Evolutionary conservation across 2,888 invertebrate species (phyloP).

Genomic region (Drosophila maculinotata): DNA sequence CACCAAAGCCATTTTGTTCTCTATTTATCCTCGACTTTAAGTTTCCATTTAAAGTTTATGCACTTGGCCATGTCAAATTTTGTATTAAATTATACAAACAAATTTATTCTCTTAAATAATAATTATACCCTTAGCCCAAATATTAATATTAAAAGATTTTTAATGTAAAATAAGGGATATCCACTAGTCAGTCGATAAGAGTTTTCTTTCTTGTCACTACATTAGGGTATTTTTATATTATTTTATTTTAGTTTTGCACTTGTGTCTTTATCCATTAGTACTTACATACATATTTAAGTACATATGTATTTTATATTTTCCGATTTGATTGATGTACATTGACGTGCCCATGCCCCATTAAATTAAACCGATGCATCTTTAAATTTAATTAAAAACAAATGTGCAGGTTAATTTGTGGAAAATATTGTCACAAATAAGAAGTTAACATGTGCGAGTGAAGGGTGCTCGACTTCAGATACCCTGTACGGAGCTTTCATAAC

Average conservation of each 20-base stretch:
- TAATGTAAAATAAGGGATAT: neutral
- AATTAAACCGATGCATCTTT: conserved; percentile 43
- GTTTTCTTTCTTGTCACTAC: neutral
- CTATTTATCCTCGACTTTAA: too few species aligned
- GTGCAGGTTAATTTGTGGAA: conserved; percentile 45
- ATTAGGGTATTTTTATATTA: conserved; percentile 6
- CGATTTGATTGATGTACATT: conserved; percentile 72
- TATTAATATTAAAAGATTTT: too few species aligned
- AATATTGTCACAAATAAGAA: conserved; percentile 13
- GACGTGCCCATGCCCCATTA: conserved; percentile 69
- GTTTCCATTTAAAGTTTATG: too few species aligned
- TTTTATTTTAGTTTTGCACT: neutral
- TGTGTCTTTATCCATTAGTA: conserved; percentile 11
- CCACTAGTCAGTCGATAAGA: neutral
- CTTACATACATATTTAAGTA: neutral
- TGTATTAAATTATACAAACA: too few species aligned
- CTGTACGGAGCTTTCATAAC: neutral
- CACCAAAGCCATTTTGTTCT: too few species aligned
- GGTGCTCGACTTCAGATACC: neutral
- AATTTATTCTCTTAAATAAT: too few species aligned
- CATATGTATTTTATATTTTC: conserved; percentile 31
- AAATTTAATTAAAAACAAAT: conserved; percentile 73
- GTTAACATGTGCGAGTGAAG: neutral
- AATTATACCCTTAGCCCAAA: too few species aligned
- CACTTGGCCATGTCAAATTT: too few species aligned